Base-by-base conservation (phyloP, 37 sponge, comb jelly and placozoan species). In the Dysidea cf. avara region DNA sequence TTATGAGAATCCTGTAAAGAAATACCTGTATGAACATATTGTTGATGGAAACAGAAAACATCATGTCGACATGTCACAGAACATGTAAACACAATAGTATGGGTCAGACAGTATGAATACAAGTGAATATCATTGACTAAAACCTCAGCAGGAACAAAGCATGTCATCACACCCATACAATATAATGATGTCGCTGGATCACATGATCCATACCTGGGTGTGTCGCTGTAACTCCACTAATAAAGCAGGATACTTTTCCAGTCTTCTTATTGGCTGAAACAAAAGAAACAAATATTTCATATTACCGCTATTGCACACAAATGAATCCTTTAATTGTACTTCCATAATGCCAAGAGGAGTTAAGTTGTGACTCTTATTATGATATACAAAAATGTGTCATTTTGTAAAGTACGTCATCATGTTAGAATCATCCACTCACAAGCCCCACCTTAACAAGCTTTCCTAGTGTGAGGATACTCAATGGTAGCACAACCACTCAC, bases 201-300 rank as follows among this genome's bases (percentile, higher is more conserved):
- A 20, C 29, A n/a, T 21, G 38, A 54, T 7, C 17, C 30, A 21
- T 34, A 92, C 93, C 17, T 61, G 77, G 30, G 90, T 71, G 17
- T 86, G 91, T 79, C 95, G 65, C 39, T 86, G 72, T 16, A 94
- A 73, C 54, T 94, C 95, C 80, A 83, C 77, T 61, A 94, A 48
- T 38, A 85, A 68, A 7, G 78, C 69, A 29, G 80, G 69, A 66
- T 94, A 94, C 82, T 94, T 94, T 49, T 94, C 95, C n/a, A 94
- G 54, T 53, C 91, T 83, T 46, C 87, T 69, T 16, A 94, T 75
- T 14, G 95, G 95, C 85, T 87, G 39, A 1, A 48, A 48, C 34
- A 2, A 39, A 68, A 13, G 18, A 29, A 52, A 32, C 18, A 12
- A 36, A 26, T 12, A 58, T 11, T 21, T 20, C 2, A 66, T 7